Conservation (phyloP, 2,888 invertebrate species). For the Mimachlamys varia region DNA sequence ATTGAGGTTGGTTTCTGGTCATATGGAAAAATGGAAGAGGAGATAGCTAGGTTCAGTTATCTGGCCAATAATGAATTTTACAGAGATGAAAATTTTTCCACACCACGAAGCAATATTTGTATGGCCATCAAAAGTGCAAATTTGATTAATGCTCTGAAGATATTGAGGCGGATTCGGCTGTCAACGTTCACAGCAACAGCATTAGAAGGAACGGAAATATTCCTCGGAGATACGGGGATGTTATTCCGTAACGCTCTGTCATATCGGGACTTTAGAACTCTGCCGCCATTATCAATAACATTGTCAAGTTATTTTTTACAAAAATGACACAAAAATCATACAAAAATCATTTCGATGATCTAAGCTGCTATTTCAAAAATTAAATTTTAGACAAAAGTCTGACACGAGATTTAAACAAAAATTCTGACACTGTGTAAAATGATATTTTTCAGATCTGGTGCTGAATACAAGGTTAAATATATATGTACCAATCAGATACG, state of each 20-base stretch:
- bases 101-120: slow-evolving; percentile 22
- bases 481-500: no score
- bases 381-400: not conserved
- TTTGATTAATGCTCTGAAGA: not conserved
- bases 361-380: not conserved
- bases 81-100: slow-evolving; percentile 19
- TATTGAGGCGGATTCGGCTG: not conserved
- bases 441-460: not conserved
- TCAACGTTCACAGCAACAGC: not conserved
- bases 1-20: slow-evolving; percentile 6
- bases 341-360: not conserved
- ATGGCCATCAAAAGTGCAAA: slow-evolving; percentile 24
- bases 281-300: not conserved
- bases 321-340: not conserved
- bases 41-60: not conserved
- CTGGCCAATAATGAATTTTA: slow-evolving; percentile 12
- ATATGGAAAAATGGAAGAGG: slow-evolving; percentile 8
- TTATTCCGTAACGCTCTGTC: not conserved
- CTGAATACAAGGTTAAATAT: not conserved
- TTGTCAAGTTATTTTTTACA: not conserved
- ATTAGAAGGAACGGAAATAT: not conserved
- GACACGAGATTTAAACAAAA: not conserved
- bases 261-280: not conserved
- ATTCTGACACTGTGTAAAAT: not conserved
- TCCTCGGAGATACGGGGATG: not conserved